A percentile compares a stretch with the other conserved stretches of the same genome.
phyloP scores from a whole-genome alignment of 2,797 vertebrate species.

The Amniataba percoides region DNA sequence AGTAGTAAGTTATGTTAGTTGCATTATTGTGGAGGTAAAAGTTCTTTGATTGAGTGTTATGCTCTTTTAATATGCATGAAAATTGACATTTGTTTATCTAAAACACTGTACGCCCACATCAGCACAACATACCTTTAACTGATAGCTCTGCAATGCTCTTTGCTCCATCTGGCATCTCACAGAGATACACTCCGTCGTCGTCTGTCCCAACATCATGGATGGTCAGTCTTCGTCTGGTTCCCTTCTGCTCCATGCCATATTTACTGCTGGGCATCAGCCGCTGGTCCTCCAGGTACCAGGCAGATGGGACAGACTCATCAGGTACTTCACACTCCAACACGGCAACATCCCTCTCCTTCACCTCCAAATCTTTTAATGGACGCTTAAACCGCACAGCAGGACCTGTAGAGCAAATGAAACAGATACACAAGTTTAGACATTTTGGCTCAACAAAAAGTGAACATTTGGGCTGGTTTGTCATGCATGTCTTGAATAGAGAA shows the following conservation, averaged over 20 bases:
- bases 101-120: not conserved
- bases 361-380: constrained; percentile 90
- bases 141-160: constrained; percentile 94
- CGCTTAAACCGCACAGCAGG: constrained; percentile 89
- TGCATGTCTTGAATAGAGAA: not conserved
- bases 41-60: no score
- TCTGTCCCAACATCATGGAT: constrained; percentile 91
- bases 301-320: constrained; percentile 86
- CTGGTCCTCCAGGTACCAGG: constrained; percentile 96
- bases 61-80: not conserved
- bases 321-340: constrained; percentile 96
- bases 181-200: constrained; percentile 95
- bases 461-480: not conserved
- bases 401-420: constrained; percentile 76
- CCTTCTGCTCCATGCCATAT: constrained; percentile 93
- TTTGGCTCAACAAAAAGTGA: not conserved
- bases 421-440: not conserved
- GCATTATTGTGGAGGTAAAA: no score
- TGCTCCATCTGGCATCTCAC: constrained; percentile 94
- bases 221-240: constrained; percentile 88
- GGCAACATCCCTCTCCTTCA: constrained; percentile 88
- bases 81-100: not conserved
- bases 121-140: constrained; percentile 88
- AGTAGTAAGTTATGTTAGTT: not conserved
- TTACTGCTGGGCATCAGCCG: constrained; percentile 91